A percentile compares a stretch with the other conserved stretches of the same genome.
These are phyloP conservation scores for Tursiops truncatus DNA, from an alignment of 2,113 vertebrate species.

Conservation along the genomic window DNA sequence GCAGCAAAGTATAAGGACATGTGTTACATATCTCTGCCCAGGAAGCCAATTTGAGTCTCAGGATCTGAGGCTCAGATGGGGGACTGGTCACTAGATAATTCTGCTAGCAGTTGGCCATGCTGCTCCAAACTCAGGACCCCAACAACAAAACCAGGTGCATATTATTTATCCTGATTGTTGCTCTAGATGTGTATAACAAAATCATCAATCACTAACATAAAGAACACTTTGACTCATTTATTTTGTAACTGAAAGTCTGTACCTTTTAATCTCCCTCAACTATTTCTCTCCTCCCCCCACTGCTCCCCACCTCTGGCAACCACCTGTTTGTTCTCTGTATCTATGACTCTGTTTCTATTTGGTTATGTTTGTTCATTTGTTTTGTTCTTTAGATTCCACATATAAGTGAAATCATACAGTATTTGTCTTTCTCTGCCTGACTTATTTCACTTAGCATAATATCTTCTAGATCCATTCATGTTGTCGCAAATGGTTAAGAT, in stretches of 20 bases:
- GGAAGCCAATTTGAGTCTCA: neutral
- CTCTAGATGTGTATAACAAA: constrained; percentile 36
- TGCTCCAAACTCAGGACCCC: neutral
- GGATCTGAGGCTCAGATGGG: neutral
- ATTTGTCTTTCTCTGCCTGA: too few relatives aligned
- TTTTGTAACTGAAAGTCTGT: neutral
- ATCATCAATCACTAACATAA: constrained; percentile 20
- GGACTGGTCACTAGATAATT: neutral
- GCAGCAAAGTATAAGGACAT: neutral
- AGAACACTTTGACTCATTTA: constrained; percentile 6
- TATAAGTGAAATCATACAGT: too few relatives aligned
- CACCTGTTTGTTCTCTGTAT: too few relatives aligned
- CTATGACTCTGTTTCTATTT: too few relatives aligned
- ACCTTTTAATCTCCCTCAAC: neutral
- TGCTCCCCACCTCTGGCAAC: neutral
- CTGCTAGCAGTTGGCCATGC: neutral
- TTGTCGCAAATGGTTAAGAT: too few relatives aligned
- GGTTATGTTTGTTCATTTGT: too few relatives aligned
- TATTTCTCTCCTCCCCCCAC: neutral
- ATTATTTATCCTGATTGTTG: constrained; percentile 18
- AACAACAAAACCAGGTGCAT: constrained; percentile 47
- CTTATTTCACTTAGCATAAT: too few relatives aligned
- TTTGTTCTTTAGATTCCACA: too few relatives aligned
- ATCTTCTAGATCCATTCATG: too few relatives aligned
- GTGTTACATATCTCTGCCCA: neutral